Evolutionary conservation across 2,888 invertebrate genomes (phyloP).

Genomic region (Machimus atricapillus): DNA sequence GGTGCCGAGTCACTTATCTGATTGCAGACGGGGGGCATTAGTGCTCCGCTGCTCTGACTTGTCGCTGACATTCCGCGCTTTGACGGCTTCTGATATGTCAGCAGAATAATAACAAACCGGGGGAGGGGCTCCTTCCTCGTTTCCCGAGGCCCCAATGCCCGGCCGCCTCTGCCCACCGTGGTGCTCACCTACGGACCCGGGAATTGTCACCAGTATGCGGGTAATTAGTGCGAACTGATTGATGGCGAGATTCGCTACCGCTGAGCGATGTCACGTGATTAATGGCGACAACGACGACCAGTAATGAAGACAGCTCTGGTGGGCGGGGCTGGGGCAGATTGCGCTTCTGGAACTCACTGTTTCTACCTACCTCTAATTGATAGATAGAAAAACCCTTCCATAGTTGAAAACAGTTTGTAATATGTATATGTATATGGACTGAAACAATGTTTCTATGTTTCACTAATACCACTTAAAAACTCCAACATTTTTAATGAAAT

Average conservation of each 20-base stretch:
- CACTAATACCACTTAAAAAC: not conserved
- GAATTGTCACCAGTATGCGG: not conserved
- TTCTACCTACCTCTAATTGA: not conserved
- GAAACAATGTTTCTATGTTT: not conserved
- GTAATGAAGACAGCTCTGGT: not conserved
- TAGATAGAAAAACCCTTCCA: not conserved
- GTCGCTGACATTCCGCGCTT: conserved; percentile 14
- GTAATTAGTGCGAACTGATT: conserved; percentile 31
- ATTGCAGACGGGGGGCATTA: conserved; percentile 24
- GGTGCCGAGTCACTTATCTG: conserved; percentile 29
- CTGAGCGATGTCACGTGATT: not conserved
- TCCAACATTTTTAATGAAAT: not conserved
- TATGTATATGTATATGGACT: too few relatives aligned
- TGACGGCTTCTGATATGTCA: conserved; percentile 26
- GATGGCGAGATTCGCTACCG: conserved; percentile 6
- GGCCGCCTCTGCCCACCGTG: not conserved
- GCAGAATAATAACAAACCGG: conserved; percentile 6
- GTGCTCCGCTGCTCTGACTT: not conserved
- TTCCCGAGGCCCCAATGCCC: not conserved
- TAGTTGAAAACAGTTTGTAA: not conserved
- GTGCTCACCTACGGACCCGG: not conserved
- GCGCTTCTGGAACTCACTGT: not conserved
- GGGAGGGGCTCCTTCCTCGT: not conserved
- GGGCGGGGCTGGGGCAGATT: not conserved
- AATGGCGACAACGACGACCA: not conserved